Conservation (phyloP, 2,113 vertebrate species). For the Spea multiplicata region DNA sequence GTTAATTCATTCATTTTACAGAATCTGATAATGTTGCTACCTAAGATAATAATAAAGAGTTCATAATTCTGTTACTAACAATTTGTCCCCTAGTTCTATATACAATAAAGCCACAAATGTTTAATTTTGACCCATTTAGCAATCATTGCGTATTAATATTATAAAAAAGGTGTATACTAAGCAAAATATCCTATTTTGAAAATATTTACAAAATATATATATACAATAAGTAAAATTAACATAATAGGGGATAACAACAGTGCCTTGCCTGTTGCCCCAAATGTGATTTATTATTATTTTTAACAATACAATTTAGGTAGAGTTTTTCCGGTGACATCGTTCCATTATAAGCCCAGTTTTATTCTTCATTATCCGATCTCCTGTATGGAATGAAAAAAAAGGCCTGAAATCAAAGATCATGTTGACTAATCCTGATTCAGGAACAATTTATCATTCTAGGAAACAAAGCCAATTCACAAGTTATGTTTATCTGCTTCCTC, state of each 20-base stretch:
- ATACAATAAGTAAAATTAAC: not conserved
- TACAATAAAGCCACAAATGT: too few species aligned
- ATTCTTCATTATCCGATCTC: conserved; percentile 22
- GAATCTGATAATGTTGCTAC: too few species aligned
- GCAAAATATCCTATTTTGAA: too few species aligned
- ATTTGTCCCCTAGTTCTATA: too few species aligned
- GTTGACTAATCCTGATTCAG: conserved; percentile 43
- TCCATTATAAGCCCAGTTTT: conserved; percentile 65
- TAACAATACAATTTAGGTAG: conserved; percentile 76
- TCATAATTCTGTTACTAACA: too few species aligned
- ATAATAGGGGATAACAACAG: conserved; percentile 56
- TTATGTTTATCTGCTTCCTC: conserved; percentile 54
- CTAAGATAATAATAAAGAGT: too few species aligned
- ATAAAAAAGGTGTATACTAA: too few species aligned
- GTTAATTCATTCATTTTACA: too few species aligned
- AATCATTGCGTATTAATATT: too few species aligned
- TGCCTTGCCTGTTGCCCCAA: conserved; percentile 79
- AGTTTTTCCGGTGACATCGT: conserved; percentile 63
- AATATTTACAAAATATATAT: not conserved
- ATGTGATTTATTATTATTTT: conserved; percentile 90
- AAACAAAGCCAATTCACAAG: conserved; percentile 53
- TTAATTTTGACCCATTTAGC: too few species aligned
- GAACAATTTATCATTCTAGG: conserved; percentile 50
- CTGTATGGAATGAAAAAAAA: conserved; percentile 20
- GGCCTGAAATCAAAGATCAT: conserved; percentile 28